phyloP scores from a whole-genome alignment of 2,888 invertebrate species.

The Macrophya annulata region DNA sequence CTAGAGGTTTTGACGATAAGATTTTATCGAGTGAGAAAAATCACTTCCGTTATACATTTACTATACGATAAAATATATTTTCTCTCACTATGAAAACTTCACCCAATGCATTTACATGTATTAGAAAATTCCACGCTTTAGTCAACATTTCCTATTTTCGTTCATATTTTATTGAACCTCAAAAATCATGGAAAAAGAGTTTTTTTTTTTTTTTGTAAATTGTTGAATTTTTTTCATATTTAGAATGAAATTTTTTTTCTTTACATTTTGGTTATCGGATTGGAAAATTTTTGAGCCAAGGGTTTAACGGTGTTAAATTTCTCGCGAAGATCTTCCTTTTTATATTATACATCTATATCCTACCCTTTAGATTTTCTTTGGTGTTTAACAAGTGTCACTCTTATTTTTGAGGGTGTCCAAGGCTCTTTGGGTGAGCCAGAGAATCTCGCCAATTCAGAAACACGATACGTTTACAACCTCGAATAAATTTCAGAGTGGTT shows the following conservation, averaged over 20 bases:
- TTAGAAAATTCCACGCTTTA: too few relatives aligned
- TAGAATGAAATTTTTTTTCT: background rate
- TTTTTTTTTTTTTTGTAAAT: background rate
- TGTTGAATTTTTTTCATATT: too few relatives aligned
- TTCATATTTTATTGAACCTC: background rate
- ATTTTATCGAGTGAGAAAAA: background rate
- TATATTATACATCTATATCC: background rate
- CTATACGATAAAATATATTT: background rate
- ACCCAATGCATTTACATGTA: too few relatives aligned
- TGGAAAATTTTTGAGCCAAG: background rate
- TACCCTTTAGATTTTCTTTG: background rate
- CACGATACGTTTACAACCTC: conserved; percentile 45
- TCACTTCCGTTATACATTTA: background rate
- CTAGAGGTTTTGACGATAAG: background rate
- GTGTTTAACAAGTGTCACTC: conserved; percentile 29
- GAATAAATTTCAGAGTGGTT: conserved; percentile 38
- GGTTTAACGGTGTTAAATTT: background rate
- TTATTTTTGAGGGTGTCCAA: background rate
- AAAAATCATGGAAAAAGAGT: too few relatives aligned
- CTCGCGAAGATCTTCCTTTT: background rate
- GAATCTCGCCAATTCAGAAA: conserved; percentile 45
- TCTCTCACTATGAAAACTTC: background rate
- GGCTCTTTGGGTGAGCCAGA: background rate
- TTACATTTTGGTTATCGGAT: background rate
- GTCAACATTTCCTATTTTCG: background rate